Evolutionary conservation across 2,797 vertebrate genomes (phyloP).

Genomic region (Scolopax bukidnonensis): DNA sequence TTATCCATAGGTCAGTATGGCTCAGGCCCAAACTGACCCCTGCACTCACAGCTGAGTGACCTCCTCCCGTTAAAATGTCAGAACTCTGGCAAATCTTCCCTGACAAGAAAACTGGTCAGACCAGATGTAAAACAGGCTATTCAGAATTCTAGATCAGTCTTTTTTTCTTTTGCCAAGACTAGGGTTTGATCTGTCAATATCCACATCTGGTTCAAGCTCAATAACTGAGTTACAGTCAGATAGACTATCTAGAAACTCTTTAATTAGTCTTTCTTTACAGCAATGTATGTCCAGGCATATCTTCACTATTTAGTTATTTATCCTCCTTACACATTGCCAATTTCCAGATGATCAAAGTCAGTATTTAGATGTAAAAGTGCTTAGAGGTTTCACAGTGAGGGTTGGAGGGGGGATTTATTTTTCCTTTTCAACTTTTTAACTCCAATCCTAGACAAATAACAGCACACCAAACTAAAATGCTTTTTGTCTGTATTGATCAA

Average conservation of each 20-base stretch:
- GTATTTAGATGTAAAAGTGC: not conserved
- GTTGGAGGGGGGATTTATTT: fast-evolving
- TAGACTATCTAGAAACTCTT: not conserved
- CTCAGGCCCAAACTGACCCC: not conserved
- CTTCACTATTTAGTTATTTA: not conserved
- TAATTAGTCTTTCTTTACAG: not conserved
- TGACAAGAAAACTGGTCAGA: not conserved
- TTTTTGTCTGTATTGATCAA: not conserved
- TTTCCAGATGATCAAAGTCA: not conserved
- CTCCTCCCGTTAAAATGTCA: not conserved
- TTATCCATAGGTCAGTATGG: not conserved
- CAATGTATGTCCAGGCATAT: not conserved
- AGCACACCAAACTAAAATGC: not conserved
- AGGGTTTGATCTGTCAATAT: not conserved
- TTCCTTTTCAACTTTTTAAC: not conserved
- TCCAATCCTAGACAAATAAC: not conserved
- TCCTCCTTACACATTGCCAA: not conserved
- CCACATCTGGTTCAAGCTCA: not conserved
- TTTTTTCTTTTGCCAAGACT: not conserved
- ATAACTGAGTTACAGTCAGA: not conserved
- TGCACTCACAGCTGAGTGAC: fast-evolving
- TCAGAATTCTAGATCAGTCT: not conserved
- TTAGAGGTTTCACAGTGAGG: not conserved
- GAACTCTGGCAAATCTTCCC: not conserved
- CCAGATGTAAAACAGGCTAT: not conserved